Base-by-base conservation (phyloP, 2,113 vertebrate species). In the Thomomys bottae region DNA sequence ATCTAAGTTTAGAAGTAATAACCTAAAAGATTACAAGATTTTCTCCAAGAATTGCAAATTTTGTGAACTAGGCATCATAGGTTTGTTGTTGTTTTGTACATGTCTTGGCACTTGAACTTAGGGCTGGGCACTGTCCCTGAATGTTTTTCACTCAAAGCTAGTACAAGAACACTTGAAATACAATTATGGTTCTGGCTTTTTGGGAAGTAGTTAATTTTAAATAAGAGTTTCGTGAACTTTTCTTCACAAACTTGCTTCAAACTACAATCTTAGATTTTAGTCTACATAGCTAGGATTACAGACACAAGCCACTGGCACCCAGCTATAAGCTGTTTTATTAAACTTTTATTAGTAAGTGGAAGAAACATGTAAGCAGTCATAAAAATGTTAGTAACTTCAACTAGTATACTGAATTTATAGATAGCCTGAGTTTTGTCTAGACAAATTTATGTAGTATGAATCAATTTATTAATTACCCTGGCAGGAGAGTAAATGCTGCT, bases 31-130 rank as follows among this genome's bases (percentile, higher is more conserved):
- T 63, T 45, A 70, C 4, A 80, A 63, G 67, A 38, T 36, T 63
- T 84, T 90, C 7, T 61, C 4, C 11, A 90, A 88, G 61, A 57
- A 21, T 72, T 88, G 32, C 49, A 77, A 36, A 21, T 42, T 80
- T 88, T 84, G 0, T 59, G 73, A 87, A 77, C 1, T 81, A 32
- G 20, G 12, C 3, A 70, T 84, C 88, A 1, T 71, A 89, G n/a
- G 36, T 24, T 38, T 9, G 8, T 79, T 36, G 59, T 7, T 63
- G 11, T 80, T 23, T 63, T 70, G n/a, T 17, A 68, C 15, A 11
- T 12, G 14, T 68, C 30, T 32, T 54, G 49, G 45, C 45, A 17
- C 49, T 54, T 54, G 49, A 54, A 17, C 49, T 54, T 12, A 0
- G 45, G 45, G 14, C 45, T 49, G 45, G 14, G 45, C 9, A 3